Evolutionary conservation across 2,888 invertebrate species (phyloP).

Genomic region (Ectropis crepuscularia): DNA sequence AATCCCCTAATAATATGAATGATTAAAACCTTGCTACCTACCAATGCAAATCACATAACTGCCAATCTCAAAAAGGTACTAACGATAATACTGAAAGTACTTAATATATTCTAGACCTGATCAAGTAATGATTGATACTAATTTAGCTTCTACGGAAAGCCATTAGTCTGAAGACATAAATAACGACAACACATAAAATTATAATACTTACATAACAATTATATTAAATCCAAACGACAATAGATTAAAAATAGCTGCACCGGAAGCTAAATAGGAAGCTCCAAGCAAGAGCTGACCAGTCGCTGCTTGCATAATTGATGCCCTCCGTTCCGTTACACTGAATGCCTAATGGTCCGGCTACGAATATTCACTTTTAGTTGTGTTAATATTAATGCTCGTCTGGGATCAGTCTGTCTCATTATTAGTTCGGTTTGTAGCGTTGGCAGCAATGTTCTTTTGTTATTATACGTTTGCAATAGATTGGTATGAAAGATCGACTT

Average conservation of each 20-base stretch:
- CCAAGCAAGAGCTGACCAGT: conserved; percentile 42
- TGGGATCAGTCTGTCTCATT: conserved; percentile 40
- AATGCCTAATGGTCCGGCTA: conserved; percentile 71
- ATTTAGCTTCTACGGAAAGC: too few relatives aligned
- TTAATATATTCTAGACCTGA: too few relatives aligned
- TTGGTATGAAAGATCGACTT: background rate
- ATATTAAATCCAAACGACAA: conserved; percentile 46
- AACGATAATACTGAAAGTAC: too few relatives aligned
- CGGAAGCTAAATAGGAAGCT: conserved; percentile 49
- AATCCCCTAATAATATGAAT: too few relatives aligned
- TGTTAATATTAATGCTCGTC: conserved; percentile 44
- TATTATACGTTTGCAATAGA: background rate
- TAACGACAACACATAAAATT: too few relatives aligned
- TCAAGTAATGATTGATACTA: too few relatives aligned
- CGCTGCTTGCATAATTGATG: conserved; percentile 64
- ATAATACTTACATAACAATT: conserved; percentile 14
- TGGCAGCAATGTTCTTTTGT: conserved; percentile 8
- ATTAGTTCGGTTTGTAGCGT: conserved; percentile 26
- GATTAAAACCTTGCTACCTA: background rate
- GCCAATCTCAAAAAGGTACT: too few relatives aligned
- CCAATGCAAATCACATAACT: background rate
- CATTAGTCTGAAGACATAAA: too few relatives aligned
- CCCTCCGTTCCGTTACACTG: conserved; percentile 76
- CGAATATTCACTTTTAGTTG: conserved; percentile 34
- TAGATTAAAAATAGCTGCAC: conserved; percentile 53